Conservation (phyloP, 2,888 invertebrate genomes). For the Aporophyla lueneburgensis region DNA sequence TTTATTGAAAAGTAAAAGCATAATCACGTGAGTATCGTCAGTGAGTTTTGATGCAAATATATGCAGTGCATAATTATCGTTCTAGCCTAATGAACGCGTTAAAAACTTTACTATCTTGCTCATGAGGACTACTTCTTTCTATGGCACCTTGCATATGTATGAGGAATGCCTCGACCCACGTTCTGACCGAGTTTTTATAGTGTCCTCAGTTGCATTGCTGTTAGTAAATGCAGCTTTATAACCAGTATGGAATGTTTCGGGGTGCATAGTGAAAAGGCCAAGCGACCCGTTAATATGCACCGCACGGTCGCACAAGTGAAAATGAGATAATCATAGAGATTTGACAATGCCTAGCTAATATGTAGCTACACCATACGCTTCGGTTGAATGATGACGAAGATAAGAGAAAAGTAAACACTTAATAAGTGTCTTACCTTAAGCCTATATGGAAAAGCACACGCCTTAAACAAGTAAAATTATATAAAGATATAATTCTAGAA, state of each 20-base stretch:
- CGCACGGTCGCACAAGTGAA: conserved; percentile 10
- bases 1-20: conserved; percentile 70
- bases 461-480: conserved; percentile 20
- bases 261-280: conserved; percentile 82
- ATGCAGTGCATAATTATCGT: conserved; percentile 61
- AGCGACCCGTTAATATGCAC: conserved; percentile 65
- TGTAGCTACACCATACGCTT: conserved; percentile 14
- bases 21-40: conserved; percentile 49
- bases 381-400: conserved; percentile 23
- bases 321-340: conserved; percentile 26
- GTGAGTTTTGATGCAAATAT: conserved; percentile 52
- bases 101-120: conserved; percentile 62
- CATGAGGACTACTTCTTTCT: conserved; percentile 61
- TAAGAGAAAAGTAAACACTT: conserved; percentile 35
- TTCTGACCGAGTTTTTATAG: conserved; percentile 64
- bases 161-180: conserved; percentile 53
- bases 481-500: conserved; percentile 20
- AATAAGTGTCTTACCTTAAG: conserved; percentile 24
- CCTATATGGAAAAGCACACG: conserved; percentile 15
- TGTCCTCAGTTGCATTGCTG: conserved; percentile 45
- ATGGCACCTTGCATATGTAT: conserved; percentile 67
- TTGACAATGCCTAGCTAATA: conserved; percentile 34
- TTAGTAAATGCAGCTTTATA: conserved; percentile 46
- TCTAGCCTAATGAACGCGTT: conserved; percentile 69
- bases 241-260: conserved; percentile 60